A percentile compares a stretch with the other conserved stretches of the same genome.
Conservation (phyloP, 2,113 vertebrate genomes). For the Piprites chloris region DNA sequence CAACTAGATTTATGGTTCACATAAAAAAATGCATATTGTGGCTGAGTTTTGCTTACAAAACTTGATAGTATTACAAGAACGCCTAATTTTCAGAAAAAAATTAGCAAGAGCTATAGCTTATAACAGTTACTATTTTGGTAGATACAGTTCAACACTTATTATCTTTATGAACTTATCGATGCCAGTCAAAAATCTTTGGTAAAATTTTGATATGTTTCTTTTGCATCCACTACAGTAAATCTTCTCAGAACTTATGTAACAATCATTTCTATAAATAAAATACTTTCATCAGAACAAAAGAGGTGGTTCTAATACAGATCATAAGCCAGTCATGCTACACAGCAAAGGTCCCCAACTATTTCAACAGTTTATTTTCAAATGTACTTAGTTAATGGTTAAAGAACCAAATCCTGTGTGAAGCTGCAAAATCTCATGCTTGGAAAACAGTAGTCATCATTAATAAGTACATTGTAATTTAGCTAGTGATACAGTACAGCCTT, state of each 20-base stretch:
- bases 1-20: background rate
- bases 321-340: background rate
- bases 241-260: constrained; percentile 27
- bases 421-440: background rate
- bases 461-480: background rate
- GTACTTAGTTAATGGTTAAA: constrained; percentile 21
- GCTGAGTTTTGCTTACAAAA: background rate
- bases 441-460: constrained; percentile 59
- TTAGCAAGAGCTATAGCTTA: background rate
- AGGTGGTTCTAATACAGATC: background rate
- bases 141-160: background rate
- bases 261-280: constrained; percentile 49
- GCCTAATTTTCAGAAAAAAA: background rate
- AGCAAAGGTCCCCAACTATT: background rate
- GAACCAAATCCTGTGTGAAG: background rate
- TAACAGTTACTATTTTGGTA: constrained; percentile 15
- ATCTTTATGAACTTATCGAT: background rate
- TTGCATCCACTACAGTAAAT: constrained; percentile 33
- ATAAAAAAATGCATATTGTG: background rate
- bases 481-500: constrained; percentile 21
- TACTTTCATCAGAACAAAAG: background rate
- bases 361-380: constrained; percentile 16
- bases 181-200: background rate
- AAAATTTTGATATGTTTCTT: background rate
- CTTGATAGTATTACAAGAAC: background rate